Conservation (phyloP, 2,797 vertebrate genomes). For the Mus caroli region DNA sequence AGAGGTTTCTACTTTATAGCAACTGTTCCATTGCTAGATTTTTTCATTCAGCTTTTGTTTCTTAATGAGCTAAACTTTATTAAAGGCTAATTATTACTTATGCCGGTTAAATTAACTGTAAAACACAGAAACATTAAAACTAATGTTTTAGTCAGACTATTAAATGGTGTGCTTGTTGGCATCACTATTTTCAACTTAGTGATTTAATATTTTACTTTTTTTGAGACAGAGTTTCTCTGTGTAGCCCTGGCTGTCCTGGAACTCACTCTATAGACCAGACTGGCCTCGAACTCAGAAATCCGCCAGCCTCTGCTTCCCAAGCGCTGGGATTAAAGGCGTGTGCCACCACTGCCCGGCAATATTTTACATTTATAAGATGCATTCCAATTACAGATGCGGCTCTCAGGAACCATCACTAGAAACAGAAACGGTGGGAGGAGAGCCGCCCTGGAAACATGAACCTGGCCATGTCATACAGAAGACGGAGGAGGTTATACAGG, state of each 20-base stretch:
- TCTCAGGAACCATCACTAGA: constrained; percentile 4
- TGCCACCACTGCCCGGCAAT: not conserved
- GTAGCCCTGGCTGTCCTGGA: too few relatives aligned
- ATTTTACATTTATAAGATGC: constrained; percentile 13
- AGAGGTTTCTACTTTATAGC: not conserved
- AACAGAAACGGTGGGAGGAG: not conserved
- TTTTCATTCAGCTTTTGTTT: constrained; percentile 62
- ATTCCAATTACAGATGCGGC: constrained; percentile 21
- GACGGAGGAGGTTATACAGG: not conserved
- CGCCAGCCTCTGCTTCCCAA: too few relatives aligned
- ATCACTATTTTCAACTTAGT: not conserved
- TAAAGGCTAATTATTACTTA: not conserved
- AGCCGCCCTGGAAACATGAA: not conserved
- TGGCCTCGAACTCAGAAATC: too few relatives aligned
- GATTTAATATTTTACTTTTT: not conserved
- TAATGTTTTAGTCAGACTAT: not conserved
- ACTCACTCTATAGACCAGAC: too few relatives aligned
- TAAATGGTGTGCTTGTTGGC: not conserved
- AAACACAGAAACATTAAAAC: constrained; percentile 65
- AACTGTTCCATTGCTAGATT: not conserved
- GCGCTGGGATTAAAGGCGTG: too few relatives aligned
- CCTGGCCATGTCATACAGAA: not conserved
- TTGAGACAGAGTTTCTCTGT: too few relatives aligned
- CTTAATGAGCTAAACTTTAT: not conserved
- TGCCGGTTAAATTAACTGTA: constrained; percentile 12